Conservation (phyloP, 2,888 invertebrate species). For the Eurois occulta region DNA sequence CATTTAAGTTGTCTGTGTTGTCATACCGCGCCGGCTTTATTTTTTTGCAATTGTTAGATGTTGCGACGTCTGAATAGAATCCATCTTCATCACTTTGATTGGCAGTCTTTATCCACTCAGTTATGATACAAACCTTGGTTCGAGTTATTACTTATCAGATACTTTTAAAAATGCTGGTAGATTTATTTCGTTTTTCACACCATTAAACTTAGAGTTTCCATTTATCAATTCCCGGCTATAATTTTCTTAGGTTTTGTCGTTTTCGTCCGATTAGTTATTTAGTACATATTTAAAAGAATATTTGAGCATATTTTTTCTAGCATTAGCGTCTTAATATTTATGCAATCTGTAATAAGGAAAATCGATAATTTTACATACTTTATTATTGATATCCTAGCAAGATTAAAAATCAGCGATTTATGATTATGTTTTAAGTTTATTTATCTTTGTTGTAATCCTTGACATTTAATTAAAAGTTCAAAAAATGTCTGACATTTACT, state of each 20-base stretch:
- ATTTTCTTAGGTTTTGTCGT: neutral
- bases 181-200: conserved; percentile 11
- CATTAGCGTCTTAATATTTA: neutral
- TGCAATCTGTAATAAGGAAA: neutral
- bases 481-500: neutral
- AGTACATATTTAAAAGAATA: neutral
- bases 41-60: conserved; percentile 20
- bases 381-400: neutral
- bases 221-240: neutral
- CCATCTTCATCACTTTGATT: conserved; percentile 45
- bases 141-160: conserved; percentile 12
- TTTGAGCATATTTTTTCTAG: neutral
- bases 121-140: conserved; percentile 9
- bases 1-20: neutral
- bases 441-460: conserved; percentile 1
- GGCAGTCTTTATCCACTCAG: conserved; percentile 8
- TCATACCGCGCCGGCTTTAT: neutral
- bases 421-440: neutral
- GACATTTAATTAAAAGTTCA: neutral
- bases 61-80: conserved; percentile 28
- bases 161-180: neutral
- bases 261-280: neutral
- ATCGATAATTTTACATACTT: neutral
- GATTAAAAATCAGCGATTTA: neutral
- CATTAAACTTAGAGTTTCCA: neutral